Base-by-base conservation (phyloP, 2,888 invertebrate genomes). In the Stegana nigrithorax region DNA sequence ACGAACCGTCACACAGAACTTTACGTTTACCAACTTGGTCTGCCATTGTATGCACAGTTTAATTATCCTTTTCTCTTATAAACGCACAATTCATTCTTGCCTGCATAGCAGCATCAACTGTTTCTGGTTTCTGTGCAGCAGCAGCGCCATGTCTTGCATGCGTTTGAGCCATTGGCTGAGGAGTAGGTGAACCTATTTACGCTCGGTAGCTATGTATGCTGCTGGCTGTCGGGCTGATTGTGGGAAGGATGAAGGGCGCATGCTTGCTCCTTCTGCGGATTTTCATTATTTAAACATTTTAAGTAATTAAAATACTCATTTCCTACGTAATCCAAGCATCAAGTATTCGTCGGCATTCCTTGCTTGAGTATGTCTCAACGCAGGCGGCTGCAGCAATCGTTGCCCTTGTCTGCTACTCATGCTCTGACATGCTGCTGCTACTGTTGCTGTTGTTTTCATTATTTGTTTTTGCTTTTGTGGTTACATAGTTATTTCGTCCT, bases 301-400 rank as follows among this genome's bases (percentile, higher is more conserved):
- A 78, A 72, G 78, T 75, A 79, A 75, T 79, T 77, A 71, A 75
- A 76, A 72, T 68, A 64, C 66, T 67, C 66, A 63, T 63, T 44
- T 50, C 63, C 62, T 65, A 65, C 62, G 62, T 61, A 60, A 55
- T 66, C 25, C 19, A 51, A 60, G 14, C 32, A 14, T n/a, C 39
- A 39, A 39, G 14, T 39, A 39, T 14, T n/a, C n/a, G n/a, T n/a
- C n/a, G n/a, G n/a, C n/a, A n/a, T n/a, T n/a, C n/a, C n/a, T n/a
- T n/a, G n/a, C n/a, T n/a, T n/a, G n/a, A n/a, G n/a, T 14, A 5
- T 39, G 39, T 5, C 14, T 39, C 12, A 36, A 36, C 5, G 14
- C 5, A 10, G 10, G 10, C 36, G 10, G 32, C 10, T 5, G 5
- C 14, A 10, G 36, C 14, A 36, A 6, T 39, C 5, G n/a, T 39